These are phyloP conservation scores for Aspidapion aeneum DNA, from an alignment of 2,888 invertebrate species.

Conservation along the genomic window DNA sequence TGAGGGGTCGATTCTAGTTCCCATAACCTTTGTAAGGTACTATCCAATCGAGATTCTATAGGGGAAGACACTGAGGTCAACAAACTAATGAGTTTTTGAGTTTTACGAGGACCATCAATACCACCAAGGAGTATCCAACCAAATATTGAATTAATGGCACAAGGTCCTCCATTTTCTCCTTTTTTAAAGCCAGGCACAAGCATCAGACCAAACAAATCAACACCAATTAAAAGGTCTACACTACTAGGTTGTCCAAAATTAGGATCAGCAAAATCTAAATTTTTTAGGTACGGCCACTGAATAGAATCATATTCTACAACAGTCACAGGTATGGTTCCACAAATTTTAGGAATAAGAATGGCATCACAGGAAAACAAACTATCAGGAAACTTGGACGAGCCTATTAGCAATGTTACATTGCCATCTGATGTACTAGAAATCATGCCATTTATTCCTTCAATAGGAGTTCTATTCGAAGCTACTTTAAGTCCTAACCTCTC, in stretches of 20 bases:
- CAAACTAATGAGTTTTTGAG: neutral
- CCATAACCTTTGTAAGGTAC: neutral
- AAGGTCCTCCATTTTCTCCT: no score
- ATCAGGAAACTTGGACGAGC: neutral
- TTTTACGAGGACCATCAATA: neutral
- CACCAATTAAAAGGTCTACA: neutral
- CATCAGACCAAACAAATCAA: neutral
- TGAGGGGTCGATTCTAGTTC: neutral
- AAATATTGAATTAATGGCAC: neutral
- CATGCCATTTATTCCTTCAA: neutral
- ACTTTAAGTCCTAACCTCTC: no score
- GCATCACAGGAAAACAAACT: no score
- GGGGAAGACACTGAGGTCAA: neutral
- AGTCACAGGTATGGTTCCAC: neutral
- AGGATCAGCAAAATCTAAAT: neutral
- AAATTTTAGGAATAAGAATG: neutral
- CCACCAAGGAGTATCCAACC: slow-evolving; percentile 1
- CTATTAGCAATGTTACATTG: neutral
- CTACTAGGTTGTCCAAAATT: neutral
- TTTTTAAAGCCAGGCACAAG: no score
- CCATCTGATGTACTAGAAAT: neutral
- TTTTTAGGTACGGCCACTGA: neutral
- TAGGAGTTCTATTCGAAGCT: no score
- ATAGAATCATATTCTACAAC: neutral
- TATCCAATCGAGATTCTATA: no score